A percentile compares a stretch with the other conserved stretches of the same genome.
phyloP scores from a whole-genome alignment of 37 sponge, comb jelly and placozoan species.

The Hexactinellida sp. region DNA sequence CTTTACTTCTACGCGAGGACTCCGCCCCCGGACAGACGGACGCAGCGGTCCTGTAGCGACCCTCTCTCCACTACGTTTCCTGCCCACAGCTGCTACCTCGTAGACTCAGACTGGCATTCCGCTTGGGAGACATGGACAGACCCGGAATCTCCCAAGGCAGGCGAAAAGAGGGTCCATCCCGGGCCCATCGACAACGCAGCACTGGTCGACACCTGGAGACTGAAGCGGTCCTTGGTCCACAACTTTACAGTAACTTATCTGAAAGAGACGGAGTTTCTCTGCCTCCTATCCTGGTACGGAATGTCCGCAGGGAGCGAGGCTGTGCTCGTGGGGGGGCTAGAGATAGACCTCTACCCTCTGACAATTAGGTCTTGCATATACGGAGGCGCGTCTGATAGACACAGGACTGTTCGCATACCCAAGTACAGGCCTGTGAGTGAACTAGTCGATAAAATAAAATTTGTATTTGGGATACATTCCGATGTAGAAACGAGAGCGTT shows the following conservation, averaged over 20 bases:
- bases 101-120: neutral
- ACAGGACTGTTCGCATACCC: neutral
- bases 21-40: neutral
- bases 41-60: neutral
- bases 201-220: neutral
- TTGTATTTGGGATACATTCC: neutral
- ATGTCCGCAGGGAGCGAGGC: neutral
- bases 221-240: neutral
- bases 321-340: neutral
- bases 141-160: neutral
- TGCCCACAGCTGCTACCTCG: neutral
- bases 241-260: neutral
- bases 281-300: neutral
- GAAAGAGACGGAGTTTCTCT: neutral
- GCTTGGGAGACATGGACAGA: neutral
- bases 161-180: neutral
- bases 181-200: neutral
- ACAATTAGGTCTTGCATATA: neutral
- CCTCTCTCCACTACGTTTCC: neutral
- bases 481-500: neutral
- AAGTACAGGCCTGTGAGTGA: neutral
- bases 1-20: neutral
- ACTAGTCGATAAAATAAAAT: slow-evolving; percentile 2
- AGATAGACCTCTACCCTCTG: neutral
- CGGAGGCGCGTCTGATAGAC: neutral